phyloP scores from a whole-genome alignment of 2,113 vertebrate genomes.

The Manacus vitellinus region DNA sequence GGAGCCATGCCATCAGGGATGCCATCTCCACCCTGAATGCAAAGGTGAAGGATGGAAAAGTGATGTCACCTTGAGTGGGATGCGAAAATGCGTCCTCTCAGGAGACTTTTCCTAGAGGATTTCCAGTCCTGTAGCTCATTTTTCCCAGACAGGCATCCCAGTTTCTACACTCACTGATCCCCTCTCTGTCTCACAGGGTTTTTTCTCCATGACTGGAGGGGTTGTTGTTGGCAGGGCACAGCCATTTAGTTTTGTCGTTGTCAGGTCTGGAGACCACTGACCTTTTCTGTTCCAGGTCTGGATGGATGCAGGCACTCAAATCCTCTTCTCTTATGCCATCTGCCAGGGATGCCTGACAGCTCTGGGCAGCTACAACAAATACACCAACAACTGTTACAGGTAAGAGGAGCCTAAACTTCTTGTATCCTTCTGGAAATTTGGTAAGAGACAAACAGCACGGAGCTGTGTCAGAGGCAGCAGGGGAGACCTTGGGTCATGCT shows the following conservation, averaged over 20 bases:
- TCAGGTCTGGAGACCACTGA: not conserved
- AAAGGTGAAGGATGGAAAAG: not conserved
- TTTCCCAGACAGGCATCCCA: not conserved
- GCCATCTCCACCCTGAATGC: not conserved
- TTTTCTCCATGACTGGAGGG: not conserved
- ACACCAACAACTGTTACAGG: slow-evolving; percentile 93
- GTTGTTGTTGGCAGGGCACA: not conserved
- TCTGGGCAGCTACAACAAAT: slow-evolving; percentile 94
- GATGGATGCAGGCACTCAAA: slow-evolving; percentile 87
- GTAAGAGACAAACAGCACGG: not conserved
- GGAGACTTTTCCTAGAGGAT: not conserved
- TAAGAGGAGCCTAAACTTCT: slow-evolving; percentile 30
- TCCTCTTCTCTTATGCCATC: slow-evolving; percentile 89
- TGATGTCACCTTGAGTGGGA: not conserved
- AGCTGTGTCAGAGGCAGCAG: not conserved
- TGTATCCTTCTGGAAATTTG: not conserved
- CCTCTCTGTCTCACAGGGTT: not conserved
- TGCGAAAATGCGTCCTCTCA: not conserved
- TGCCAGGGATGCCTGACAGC: slow-evolving; percentile 88
- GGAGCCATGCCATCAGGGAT: not conserved
- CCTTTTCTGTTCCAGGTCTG: slow-evolving; percentile 79
- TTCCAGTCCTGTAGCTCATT: not conserved
- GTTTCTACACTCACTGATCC: not conserved
- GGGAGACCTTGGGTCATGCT: not conserved
- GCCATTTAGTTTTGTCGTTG: not conserved